These are phyloP conservation scores for Helicolenus hilgendorfi DNA, from an alignment of 2,797 vertebrate genomes.

Conservation along the genomic window DNA sequence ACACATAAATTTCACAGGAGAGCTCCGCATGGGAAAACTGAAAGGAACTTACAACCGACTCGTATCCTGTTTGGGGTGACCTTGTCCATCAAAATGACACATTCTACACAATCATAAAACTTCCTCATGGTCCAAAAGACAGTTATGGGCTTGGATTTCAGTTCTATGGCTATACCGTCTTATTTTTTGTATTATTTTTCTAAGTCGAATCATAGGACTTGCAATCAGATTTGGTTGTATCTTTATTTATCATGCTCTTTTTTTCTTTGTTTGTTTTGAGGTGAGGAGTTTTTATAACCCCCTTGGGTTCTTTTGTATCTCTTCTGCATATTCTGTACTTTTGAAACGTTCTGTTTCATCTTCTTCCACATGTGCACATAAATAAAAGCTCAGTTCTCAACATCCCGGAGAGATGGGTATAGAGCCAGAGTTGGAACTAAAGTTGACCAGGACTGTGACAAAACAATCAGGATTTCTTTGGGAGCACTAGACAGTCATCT, in stretches of 20 bases:
- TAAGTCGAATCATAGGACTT: background rate
- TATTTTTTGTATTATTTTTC: constrained; percentile 17
- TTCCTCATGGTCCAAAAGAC: constrained; percentile 12
- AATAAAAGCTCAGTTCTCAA: constrained; percentile 14
- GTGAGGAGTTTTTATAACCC: constrained; percentile 23
- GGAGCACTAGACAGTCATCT: constrained; percentile 7
- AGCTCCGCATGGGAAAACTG: constrained; percentile 27
- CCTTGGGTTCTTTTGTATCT: constrained; percentile 38
- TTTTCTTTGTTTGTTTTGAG: constrained; percentile 41
- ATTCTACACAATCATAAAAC: constrained; percentile 20
- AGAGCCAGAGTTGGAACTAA: background rate
- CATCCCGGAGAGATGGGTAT: background rate
- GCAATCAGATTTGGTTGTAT: background rate
- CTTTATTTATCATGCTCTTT: constrained; percentile 15
- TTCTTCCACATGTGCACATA: constrained; percentile 10
- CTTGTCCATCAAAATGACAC: constrained; percentile 60
- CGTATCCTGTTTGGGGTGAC: constrained; percentile 23
- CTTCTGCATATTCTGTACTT: constrained; percentile 11
- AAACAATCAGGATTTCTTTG: constrained; percentile 22
- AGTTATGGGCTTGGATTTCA: background rate
- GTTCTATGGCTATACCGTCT: background rate
- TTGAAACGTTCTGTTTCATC: constrained; percentile 12
- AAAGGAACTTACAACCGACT: constrained; percentile 30
- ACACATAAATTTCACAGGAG: constrained; percentile 58
- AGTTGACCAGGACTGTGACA: constrained; percentile 24